These are phyloP conservation scores for Donacobius atricapilla DNA, from an alignment of 2,113 vertebrate species.

Conservation along the genomic window DNA sequence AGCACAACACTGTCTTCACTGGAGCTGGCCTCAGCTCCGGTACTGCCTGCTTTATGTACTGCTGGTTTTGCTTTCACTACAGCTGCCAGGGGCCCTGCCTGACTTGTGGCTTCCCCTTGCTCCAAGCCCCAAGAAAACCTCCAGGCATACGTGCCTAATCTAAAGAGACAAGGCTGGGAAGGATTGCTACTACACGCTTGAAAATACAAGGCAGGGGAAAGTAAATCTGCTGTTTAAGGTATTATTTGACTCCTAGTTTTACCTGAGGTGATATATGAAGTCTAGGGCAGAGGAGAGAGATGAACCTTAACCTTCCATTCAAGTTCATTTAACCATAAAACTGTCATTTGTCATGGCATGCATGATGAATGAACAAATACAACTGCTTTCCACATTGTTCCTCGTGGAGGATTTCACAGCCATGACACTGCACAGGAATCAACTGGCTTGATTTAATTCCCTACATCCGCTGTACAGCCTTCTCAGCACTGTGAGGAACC, in stretches of 20 bases:
- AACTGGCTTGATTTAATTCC: slow-evolving; percentile 14
- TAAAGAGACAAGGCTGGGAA: neutral
- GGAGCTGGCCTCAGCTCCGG: neutral
- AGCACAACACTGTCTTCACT: neutral
- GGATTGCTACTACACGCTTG: neutral
- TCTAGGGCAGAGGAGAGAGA: neutral
- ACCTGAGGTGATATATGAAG: slow-evolving; percentile 21
- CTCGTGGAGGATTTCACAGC: neutral
- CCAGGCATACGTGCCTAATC: neutral
- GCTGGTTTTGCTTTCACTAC: neutral
- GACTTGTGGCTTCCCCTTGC: neutral
- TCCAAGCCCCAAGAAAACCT: neutral
- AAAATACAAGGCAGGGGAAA: neutral
- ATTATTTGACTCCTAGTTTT: neutral
- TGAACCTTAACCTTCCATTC: slow-evolving; percentile 37
- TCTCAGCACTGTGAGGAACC: neutral
- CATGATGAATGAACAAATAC: slow-evolving; percentile 30
- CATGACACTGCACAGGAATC: neutral
- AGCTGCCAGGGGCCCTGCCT: neutral
- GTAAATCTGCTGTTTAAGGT: neutral
- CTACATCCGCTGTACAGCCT: neutral
- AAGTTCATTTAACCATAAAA: slow-evolving; percentile 29
- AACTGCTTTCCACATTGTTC: neutral
- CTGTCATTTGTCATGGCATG: neutral
- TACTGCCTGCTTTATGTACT: neutral